Conservation (phyloP, 2,888 invertebrate genomes). For the Aporophyla nigra region DNA sequence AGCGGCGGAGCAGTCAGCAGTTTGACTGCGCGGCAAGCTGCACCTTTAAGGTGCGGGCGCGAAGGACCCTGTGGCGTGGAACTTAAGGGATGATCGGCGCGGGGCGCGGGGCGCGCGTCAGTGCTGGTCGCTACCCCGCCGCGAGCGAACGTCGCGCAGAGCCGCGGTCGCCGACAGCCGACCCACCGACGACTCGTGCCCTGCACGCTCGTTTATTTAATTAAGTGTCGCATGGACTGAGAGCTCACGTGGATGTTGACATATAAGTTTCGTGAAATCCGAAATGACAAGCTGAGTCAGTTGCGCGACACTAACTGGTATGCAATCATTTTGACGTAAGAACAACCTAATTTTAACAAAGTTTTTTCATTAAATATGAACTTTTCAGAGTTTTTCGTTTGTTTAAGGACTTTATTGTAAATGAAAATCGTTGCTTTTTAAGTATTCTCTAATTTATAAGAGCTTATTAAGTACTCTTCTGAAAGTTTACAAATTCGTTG, state of each 20-base stretch:
- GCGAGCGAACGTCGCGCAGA: conserved; percentile 82
- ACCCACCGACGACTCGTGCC: conserved; percentile 67
- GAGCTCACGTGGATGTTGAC: conserved; percentile 81
- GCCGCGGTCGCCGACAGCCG: conserved; percentile 65
- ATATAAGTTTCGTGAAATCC: conserved; percentile 74
- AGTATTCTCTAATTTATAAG: conserved; percentile 48
- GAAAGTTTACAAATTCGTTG: conserved; percentile 62
- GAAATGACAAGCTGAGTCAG: conserved; percentile 75
- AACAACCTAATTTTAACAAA: conserved; percentile 64
- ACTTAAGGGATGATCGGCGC: conserved; percentile 79
- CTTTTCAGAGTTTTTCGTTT: conserved; percentile 59
- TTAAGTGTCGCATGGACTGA: conserved; percentile 87
- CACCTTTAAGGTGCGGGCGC: conserved; percentile 80
- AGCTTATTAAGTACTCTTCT: conserved; percentile 46
- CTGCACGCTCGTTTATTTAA: conserved; percentile 82
- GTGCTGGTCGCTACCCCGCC: conserved; percentile 85
- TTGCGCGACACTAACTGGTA: conserved; percentile 79
- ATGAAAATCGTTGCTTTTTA: conserved; percentile 57
- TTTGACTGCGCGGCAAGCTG: conserved; percentile 78
- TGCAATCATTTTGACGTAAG: conserved; percentile 72
- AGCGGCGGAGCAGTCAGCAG: conserved; percentile 83
- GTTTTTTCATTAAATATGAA: conserved; percentile 68
- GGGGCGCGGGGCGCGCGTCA: conserved; percentile 82
- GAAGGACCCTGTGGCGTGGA: conserved; percentile 77
- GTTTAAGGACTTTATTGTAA: conserved; percentile 55